Evolutionary conservation across 2,888 invertebrate species (phyloP), one percentile per base, ranked within the genome.

Genomic region (Nebria brevicollis): DNA sequence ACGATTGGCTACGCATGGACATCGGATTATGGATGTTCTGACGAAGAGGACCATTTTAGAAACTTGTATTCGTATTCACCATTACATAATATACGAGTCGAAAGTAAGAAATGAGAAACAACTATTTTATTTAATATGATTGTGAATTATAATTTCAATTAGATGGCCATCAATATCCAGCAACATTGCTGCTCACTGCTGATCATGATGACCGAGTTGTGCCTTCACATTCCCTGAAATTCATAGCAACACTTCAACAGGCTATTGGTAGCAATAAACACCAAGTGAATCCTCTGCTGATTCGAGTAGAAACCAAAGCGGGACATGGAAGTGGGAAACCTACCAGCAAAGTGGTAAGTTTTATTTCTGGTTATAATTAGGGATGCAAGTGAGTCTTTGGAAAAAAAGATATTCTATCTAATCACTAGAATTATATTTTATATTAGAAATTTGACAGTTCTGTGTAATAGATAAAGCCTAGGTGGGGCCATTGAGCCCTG

Each of bases 141-240:
- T 66, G 15, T 26, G 26, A 70, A 34, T 5, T 5, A 34, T 34
- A 5, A 70, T 70, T 70, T 70, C 15, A 25, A 25, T n/a, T 84
- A 89, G 89, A 87, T 25, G 88, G 89, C 7, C 88, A 88, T 10
- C 94, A 97, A 89, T 99, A 98, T 92, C 99, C 99, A 6, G 94
- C 98, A 20, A 95, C 95, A 25, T 90, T 99, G 83, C 92, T 99
- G 82, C 90, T 97, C 85, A 98, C 98, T n/a, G 98, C 97, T 25
- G 98, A 99, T 91, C 98, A 99, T 90, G 98, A 99, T 90, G 98
- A 99, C 91, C 94, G 99, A 85, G 99, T 99, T 83, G 98, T 98
- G 84, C 99, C 99, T 75, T 92, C 98, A 84, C 99, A 99, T 91
- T 98, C 98, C 82, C 92, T 98, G 73, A 99, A 99, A 90, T 97